Evolutionary conservation across 2,888 invertebrate genomes (phyloP).

Genomic region (Dicyrtoma fusca): DNA sequence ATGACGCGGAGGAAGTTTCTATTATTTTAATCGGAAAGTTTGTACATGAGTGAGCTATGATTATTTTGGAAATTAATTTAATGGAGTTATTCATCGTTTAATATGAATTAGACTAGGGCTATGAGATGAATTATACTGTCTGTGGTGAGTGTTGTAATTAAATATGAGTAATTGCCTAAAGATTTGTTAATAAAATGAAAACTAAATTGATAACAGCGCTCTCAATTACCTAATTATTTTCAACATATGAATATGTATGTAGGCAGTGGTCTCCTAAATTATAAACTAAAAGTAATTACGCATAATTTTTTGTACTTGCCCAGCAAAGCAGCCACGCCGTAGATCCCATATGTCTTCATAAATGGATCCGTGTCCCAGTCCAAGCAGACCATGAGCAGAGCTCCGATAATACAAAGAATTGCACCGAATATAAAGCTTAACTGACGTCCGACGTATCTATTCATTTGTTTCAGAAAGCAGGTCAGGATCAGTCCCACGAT

Average conservation of each 20-base stretch:
- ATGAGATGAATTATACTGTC: too few species aligned
- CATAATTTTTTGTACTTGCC: constrained; percentile 66
- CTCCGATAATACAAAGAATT: constrained; percentile 67
- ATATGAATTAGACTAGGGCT: too few species aligned
- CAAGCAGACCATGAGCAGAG: constrained; percentile 72
- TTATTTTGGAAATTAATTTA: too few species aligned
- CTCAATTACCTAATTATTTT: background rate
- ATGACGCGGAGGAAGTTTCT: too few species aligned
- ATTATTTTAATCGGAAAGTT: too few species aligned
- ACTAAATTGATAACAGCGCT: background rate
- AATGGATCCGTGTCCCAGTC: constrained; percentile 61
- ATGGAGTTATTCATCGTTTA: too few species aligned
- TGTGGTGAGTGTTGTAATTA: too few species aligned
- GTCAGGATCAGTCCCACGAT: constrained; percentile 79
- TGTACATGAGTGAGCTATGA: too few species aligned
- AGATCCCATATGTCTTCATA: constrained; percentile 67
- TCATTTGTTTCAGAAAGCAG: constrained; percentile 70
- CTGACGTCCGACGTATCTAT: constrained; percentile 69
- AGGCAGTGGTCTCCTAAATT: too few species aligned
- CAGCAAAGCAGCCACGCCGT: constrained; percentile 72
- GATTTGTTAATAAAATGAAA: constrained; percentile 17
- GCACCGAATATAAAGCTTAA: constrained; percentile 69
- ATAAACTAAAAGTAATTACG: too few species aligned
- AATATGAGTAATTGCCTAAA: background rate
- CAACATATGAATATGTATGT: background rate